Base-by-base conservation (phyloP, 2,113 vertebrate genomes). In the Oncorhynchus nerka region DNA sequence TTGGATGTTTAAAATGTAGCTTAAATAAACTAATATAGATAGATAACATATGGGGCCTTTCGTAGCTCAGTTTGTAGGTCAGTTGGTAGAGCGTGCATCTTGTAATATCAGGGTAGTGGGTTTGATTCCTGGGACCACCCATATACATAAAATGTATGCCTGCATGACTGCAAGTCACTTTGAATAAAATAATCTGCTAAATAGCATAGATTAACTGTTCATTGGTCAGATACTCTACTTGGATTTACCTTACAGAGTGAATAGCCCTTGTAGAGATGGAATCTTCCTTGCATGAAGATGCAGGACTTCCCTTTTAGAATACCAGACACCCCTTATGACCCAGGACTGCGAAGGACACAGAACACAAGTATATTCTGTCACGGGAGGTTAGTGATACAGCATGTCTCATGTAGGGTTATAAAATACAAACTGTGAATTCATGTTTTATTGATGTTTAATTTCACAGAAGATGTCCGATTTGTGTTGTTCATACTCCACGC, bases 221-320 rank as follows among this genome's bases (percentile, higher is more conserved):
- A 45, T 45, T 11, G 39, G 39, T 45, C 39, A 45, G 39, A 45
- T 11, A 11, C 9, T 45, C 7, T 45, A 45, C 4, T 59, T 72
- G n/a, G 76, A 73, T 84, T 87, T 71, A 94, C 93, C 89, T 92
- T 91, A 48, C 90, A 91, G 32, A 93, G 82, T 0, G 91, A 88
- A 76, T 94, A 93, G 55, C 93, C 93, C 81, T 94, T 92, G 12
- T 90, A 94, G 28, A 93, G 89, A 77, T 94, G 93, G 30, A 93
- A 92, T 64, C 91, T 89, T 7, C 92, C 93, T 75, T 94, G 90
- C 93, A 94, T 94, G 83, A 92, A 92, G 55, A 94, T 91, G 67
- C 93, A 93, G 16, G 87, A 48, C 19, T 91, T 90, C 59, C 85
- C 90, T 51, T 90, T 88, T 1, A 94, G 57, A 0, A 83, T 77